A percentile compares a stretch with the other conserved stretches of the same genome.
Conservation (phyloP, 2,113 vertebrate genomes). For the Heterocephalus glaber region DNA sequence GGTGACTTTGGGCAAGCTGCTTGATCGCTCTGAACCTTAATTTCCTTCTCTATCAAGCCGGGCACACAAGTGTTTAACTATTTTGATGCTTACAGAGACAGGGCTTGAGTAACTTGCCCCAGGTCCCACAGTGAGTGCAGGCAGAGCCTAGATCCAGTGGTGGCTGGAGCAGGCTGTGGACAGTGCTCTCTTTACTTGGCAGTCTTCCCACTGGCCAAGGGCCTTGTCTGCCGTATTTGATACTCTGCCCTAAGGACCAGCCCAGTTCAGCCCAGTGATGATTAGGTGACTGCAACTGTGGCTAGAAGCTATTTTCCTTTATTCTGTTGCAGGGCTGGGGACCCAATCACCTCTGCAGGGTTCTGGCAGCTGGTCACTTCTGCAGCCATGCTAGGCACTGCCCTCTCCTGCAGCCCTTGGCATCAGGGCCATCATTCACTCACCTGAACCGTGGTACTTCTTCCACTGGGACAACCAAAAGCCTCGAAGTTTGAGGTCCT, state of each 20-base stretch:
- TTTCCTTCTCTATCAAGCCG: neutral
- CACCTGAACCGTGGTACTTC: constrained; percentile 87
- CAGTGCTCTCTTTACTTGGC: neutral
- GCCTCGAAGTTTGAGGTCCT: constrained; percentile 91
- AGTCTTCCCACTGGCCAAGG: neutral
- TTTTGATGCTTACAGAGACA: neutral
- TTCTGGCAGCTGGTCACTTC: neutral
- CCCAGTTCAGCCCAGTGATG: neutral
- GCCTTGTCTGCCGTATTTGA: neutral
- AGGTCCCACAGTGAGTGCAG: neutral
- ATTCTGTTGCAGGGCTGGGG: neutral
- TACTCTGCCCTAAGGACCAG: neutral
- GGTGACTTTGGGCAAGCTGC: neutral
- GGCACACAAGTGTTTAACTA: neutral
- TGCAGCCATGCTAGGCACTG: neutral
- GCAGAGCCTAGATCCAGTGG: neutral
- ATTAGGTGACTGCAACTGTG: neutral
- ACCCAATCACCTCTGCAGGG: neutral
- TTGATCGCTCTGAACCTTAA: neutral
- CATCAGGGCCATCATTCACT: constrained; percentile 57
- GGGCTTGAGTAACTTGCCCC: neutral
- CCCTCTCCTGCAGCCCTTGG: neutral
- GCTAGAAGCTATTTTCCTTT: neutral
- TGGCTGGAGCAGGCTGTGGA: neutral
- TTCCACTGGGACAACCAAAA: constrained; percentile 98